phyloP scores from a whole-genome alignment of 2,888 invertebrate species.

The Hirtodrosophila histrioides region DNA sequence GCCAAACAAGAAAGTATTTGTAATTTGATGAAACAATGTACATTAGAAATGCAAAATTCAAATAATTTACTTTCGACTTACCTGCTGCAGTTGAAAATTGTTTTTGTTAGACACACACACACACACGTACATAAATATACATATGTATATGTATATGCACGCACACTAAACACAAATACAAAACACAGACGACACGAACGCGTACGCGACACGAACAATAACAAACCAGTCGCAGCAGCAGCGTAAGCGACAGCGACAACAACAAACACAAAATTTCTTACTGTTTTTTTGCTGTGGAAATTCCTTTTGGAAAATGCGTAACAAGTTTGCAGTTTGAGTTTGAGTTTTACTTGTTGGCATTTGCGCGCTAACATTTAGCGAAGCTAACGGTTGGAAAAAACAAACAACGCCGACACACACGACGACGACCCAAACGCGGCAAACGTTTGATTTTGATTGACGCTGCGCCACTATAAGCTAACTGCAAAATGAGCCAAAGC shows the following conservation, averaged over 20 bases:
- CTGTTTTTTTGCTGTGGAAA: constrained; percentile 21
- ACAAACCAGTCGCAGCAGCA: constrained; percentile 34
- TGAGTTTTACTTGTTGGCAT: constrained; percentile 46
- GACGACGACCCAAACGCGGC: constrained; percentile 71
- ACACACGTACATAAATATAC: constrained; percentile 8
- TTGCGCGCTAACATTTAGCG: constrained; percentile 36
- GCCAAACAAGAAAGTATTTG: constrained; percentile 24
- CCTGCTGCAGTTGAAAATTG: constrained; percentile 49
- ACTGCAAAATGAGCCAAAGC: constrained; percentile 66
- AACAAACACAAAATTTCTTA: neutral
- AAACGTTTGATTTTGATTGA: constrained; percentile 79
- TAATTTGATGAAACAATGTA: constrained; percentile 25
- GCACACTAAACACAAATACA: constrained; percentile 17
- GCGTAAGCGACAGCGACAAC: constrained; percentile 56
- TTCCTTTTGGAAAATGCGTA: constrained; percentile 56
- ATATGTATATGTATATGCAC: constrained; percentile 7
- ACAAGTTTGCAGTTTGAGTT: constrained; percentile 43
- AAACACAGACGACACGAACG: constrained; percentile 40
- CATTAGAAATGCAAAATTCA: constrained; percentile 30
- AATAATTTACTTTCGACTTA: constrained; percentile 37
- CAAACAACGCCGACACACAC: constrained; percentile 38
- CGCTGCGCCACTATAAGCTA: constrained; percentile 69
- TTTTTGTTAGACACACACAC: constrained; percentile 30
- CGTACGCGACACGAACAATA: constrained; percentile 43
- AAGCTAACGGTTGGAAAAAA: constrained; percentile 26